These are phyloP conservation scores for Mythimna loreyi DNA, from an alignment of 2,888 invertebrate species.

Conservation along the genomic window DNA sequence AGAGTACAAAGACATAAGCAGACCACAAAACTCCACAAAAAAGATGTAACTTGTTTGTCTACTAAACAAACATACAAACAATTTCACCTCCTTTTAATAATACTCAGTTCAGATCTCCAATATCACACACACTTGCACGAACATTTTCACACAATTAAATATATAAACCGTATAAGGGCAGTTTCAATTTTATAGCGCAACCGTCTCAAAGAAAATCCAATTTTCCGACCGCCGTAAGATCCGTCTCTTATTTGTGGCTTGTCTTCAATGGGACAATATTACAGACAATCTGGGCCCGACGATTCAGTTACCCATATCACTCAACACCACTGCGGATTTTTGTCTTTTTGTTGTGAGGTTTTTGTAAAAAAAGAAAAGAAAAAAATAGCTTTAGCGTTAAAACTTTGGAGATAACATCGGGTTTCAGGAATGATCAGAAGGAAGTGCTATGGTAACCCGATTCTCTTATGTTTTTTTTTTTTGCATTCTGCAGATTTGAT, in stretches of 20 bases:
- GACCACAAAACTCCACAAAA: too few species aligned
- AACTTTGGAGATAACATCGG: too few species aligned
- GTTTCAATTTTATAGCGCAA: constrained; percentile 71
- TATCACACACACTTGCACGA: background rate
- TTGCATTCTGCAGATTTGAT: too few species aligned
- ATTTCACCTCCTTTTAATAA: too few species aligned
- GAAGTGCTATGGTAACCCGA: too few species aligned
- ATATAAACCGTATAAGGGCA: constrained; percentile 47
- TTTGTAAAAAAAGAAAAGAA: background rate
- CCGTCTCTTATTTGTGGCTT: constrained; percentile 77
- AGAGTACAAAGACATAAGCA: too few species aligned
- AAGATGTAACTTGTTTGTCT: too few species aligned
- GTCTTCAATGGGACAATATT: constrained; percentile 77
- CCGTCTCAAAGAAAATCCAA: constrained; percentile 77
- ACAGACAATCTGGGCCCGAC: constrained; percentile 70
- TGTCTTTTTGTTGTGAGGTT: constrained; percentile 25
- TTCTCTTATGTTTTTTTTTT: too few species aligned
- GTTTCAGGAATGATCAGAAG: too few species aligned
- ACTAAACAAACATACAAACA: too few species aligned
- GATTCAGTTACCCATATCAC: constrained; percentile 61
- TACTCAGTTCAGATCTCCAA: background rate
- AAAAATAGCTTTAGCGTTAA: too few species aligned
- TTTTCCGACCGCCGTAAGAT: constrained; percentile 70
- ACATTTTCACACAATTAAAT: constrained; percentile 46
- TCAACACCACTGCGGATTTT: constrained; percentile 44